A percentile compares a stretch with the other conserved stretches of the same genome.
Conservation (phyloP, 2,888 invertebrate species). For the Philopedon plagiatum region DNA sequence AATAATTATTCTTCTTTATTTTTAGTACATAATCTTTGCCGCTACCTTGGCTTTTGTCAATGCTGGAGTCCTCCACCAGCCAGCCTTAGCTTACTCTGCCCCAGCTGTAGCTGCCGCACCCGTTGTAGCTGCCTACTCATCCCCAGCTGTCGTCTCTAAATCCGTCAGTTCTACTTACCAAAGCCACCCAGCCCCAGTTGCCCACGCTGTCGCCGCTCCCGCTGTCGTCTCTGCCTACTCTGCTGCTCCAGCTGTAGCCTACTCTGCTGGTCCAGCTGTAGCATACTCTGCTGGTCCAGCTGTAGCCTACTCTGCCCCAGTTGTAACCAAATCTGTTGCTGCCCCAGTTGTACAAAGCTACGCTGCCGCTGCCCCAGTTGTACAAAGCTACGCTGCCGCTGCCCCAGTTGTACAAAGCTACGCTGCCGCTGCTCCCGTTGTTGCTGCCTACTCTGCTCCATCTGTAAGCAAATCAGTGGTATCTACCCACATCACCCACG, state of each 20-base stretch:
- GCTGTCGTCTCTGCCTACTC: conserved; percentile 38
- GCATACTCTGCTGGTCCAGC: conserved; percentile 39
- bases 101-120: conserved; percentile 43
- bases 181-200: conserved; percentile 35
- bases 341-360: conserved; percentile 8
- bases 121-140: conserved; percentile 54
- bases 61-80: conserved; percentile 69
- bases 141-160: conserved; percentile 55
- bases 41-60: conserved; percentile 74
- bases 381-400: conserved; percentile 43
- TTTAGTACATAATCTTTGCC: conserved; percentile 72
- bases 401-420: conserved; percentile 55
- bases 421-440: conserved; percentile 57
- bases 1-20: neutral
- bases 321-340: conserved; percentile 4
- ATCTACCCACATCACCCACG: conserved; percentile 53
- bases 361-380: conserved; percentile 49
- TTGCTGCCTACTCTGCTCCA: conserved; percentile 45
- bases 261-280: conserved; percentile 39
- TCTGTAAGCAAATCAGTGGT: conserved; percentile 55
- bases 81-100: conserved; percentile 53
- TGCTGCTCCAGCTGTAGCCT: conserved; percentile 38
- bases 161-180: conserved; percentile 55
- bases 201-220: conserved; percentile 49
- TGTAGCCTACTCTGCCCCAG: conserved; percentile 22